These are phyloP conservation scores for Trachelipus rathkii DNA, from an alignment of 1,140 invertebrate genomes.

Conservation along the genomic window DNA sequence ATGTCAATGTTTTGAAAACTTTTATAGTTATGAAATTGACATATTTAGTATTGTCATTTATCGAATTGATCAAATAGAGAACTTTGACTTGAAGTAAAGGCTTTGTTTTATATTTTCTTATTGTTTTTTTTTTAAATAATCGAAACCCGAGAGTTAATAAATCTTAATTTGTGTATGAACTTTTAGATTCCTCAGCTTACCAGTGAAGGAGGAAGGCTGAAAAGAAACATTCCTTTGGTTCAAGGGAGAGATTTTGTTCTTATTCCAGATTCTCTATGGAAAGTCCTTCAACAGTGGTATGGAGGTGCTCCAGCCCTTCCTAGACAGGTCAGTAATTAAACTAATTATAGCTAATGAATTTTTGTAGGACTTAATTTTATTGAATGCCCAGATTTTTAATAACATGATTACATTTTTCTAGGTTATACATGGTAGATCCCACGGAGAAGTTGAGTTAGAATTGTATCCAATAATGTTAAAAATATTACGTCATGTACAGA, in stretches of 20 bases:
- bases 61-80: no score
- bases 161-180: conserved; percentile 22
- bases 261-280: conserved; percentile 77
- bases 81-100: no score
- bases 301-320: conserved; percentile 73
- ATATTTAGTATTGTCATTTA: no score
- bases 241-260: conserved; percentile 75
- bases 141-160: not conserved
- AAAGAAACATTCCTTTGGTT: conserved; percentile 63
- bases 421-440: conserved; percentile 50
- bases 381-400: not conserved
- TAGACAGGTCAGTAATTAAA: conserved; percentile 61
- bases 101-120: no score
- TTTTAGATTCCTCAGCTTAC: conserved; percentile 60
- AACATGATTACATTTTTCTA: conserved; percentile 37
- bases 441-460: conserved; percentile 66
- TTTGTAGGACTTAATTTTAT: not conserved
- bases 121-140: no score
- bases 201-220: conserved; percentile 77
- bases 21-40: no score
- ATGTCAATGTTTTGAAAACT: no score
- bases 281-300: conserved; percentile 78
- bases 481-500: conserved; percentile 65
- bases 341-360: not conserved
- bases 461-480: conserved; percentile 72